A percentile compares a stretch with the other conserved stretches of the same genome.
Evolutionary conservation across 1,140 invertebrate genomes (phyloP).

Genomic region (Scaptomyza pallida): DNA sequence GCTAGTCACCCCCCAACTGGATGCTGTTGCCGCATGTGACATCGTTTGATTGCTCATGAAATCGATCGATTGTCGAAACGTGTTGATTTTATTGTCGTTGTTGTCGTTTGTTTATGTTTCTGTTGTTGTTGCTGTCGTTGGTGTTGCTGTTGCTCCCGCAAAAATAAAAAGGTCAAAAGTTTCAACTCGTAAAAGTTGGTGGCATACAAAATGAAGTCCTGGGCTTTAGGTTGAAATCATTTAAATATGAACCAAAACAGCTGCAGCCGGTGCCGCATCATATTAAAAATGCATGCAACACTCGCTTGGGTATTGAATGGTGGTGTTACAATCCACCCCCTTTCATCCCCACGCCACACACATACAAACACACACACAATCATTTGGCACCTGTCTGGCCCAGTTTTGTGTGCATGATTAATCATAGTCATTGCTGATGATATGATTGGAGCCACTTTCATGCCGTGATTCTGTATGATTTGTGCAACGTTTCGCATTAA

Average conservation of each 20-base stretch:
- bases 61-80: conserved; percentile 77
- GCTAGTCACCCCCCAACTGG: conserved; percentile 2
- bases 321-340: neutral
- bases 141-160: conserved; percentile 12
- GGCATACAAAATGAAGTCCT: conserved; percentile 70
- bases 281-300: conserved; percentile 59
- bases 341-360: too few relatives aligned
- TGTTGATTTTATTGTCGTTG: conserved; percentile 72
- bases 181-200: conserved; percentile 74
- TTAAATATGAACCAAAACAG: conserved; percentile 52
- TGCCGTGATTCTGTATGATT: conserved; percentile 51
- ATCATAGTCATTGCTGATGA: conserved; percentile 43
- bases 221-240: conserved; percentile 61
- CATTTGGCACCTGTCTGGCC: neutral
- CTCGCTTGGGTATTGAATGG: neutral
- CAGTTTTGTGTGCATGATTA: conserved; percentile 47
- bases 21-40: conserved; percentile 65
- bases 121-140: conserved; percentile 65
- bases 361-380: too few relatives aligned
- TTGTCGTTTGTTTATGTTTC: conserved; percentile 30
- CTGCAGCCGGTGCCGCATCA: conserved; percentile 32
- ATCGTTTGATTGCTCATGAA: conserved; percentile 78
- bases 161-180: conserved; percentile 72
- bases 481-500: conserved; percentile 45
- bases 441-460: conserved; percentile 47